phyloP scores from a whole-genome alignment of 2,113 vertebrate genomes.

The Thunnus thynnus region DNA sequence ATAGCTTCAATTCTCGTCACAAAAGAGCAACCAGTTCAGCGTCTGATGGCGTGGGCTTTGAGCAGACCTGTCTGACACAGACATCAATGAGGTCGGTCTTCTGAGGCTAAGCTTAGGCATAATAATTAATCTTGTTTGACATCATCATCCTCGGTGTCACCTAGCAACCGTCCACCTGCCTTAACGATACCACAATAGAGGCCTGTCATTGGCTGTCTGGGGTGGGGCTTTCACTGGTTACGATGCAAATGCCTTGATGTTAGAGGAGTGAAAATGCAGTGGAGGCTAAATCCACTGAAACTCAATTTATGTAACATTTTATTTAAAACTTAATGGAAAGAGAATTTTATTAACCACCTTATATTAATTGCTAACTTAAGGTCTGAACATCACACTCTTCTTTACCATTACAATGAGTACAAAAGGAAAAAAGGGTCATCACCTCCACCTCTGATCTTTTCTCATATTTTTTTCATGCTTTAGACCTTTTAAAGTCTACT shows the following conservation, averaged over 20 bases:
- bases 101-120: conserved; percentile 58
- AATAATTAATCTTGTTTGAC: conserved; percentile 76
- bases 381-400: conserved; percentile 24
- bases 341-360: too few species aligned
- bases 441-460: not conserved
- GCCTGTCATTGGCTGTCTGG: conserved; percentile 23
- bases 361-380: not conserved
- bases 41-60: conserved; percentile 40
- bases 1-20: conserved; percentile 25
- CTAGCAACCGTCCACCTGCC: conserved; percentile 71
- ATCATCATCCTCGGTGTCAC: conserved; percentile 74
- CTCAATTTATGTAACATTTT: not conserved
- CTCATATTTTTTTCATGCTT: not conserved
- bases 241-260: not conserved
- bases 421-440: not conserved
- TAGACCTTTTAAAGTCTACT: not conserved
- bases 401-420: conserved; percentile 2
- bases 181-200: conserved; percentile 65
- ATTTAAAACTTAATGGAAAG: too few species aligned
- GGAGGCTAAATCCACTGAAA: conserved; percentile 9
- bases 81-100: conserved; percentile 68
- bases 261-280: not conserved
- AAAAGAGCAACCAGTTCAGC: conserved; percentile 43
- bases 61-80: conserved; percentile 58
- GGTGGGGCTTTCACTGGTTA: not conserved